phyloP scores from a whole-genome alignment of 2,113 vertebrate species.

The Myrmecobius fasciatus region DNA sequence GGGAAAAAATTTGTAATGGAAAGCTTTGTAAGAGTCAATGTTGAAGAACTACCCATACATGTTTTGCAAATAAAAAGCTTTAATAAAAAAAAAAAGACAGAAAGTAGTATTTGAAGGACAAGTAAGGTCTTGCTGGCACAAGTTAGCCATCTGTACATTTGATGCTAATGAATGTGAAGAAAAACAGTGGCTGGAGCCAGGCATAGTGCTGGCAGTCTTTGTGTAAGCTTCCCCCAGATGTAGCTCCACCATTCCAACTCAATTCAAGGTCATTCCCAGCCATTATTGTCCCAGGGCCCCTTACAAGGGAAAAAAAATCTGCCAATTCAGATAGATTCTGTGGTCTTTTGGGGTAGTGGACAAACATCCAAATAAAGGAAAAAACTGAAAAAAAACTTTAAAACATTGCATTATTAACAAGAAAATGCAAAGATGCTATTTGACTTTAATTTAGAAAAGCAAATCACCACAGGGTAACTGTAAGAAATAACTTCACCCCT shows the following conservation, averaged over 20 bases:
- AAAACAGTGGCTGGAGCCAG: conserved; percentile 1
- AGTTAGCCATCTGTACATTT: not conserved
- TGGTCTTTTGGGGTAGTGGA: not conserved
- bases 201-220: not conserved
- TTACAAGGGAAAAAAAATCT: not conserved
- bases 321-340: not conserved
- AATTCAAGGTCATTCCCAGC: not conserved
- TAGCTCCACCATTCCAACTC: not conserved
- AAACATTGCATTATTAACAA: not conserved
- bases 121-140: not conserved
- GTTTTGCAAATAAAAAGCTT: too few species aligned
- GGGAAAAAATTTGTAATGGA: too few species aligned
- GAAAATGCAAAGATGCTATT: not conserved
- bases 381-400: not conserved
- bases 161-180: not conserved
- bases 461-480: not conserved
- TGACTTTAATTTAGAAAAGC: not conserved
- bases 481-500: not conserved
- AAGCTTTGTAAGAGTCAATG: too few species aligned
- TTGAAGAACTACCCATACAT: too few species aligned
- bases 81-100: too few species aligned
- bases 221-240: conserved; percentile 4
- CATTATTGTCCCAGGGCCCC: not conserved
- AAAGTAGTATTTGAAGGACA: not conserved
- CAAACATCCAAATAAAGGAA: not conserved